Percentiles rank a stretch among this genome's conserved stretches.
Evolutionary conservation across 2,113 vertebrate species (phyloP).

Genomic region (Lepus timidus): DNA sequence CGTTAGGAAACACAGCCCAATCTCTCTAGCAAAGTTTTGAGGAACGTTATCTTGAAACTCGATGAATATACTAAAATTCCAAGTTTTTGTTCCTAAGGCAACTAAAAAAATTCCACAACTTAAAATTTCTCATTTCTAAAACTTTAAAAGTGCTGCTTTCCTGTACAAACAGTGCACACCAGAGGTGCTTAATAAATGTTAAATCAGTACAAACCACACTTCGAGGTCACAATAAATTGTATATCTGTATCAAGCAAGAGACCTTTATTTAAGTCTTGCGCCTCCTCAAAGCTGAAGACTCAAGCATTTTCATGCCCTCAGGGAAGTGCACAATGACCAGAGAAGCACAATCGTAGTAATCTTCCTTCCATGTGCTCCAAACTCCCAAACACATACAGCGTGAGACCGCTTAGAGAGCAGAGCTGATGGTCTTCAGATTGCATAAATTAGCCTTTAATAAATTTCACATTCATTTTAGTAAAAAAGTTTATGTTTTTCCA

Average conservation of each 20-base stretch:
- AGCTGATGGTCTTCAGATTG: neutral
- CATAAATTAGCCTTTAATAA: slow-evolving; percentile 68
- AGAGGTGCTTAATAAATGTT: too few relatives aligned
- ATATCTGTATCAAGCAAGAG: neutral
- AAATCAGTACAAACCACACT: slow-evolving; percentile 10
- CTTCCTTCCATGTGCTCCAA: neutral
- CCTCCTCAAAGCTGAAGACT: neutral
- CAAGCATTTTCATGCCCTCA: neutral
- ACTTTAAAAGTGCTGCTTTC: neutral
- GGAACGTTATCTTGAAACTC: neutral
- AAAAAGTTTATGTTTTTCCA: slow-evolving; percentile 80
- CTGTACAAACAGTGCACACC: neutral
- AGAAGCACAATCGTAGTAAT: neutral
- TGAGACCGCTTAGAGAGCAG: neutral
- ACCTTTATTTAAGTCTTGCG: slow-evolving; percentile 61
- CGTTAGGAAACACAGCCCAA: neutral
- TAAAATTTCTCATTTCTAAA: slow-evolving; percentile 9
- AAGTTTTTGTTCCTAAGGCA: slow-evolving; percentile 37
- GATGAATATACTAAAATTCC: slow-evolving; percentile 9
- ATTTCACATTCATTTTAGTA: slow-evolving; percentile 80
- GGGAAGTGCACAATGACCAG: neutral
- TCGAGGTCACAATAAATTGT: neutral
- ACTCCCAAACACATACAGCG: neutral
- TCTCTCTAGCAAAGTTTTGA: neutral
- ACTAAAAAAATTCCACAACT: slow-evolving; percentile 16